Evolutionary conservation across 1,140 invertebrate genomes (phyloP).

Genomic region (Acromyrmex echinatior): DNA sequence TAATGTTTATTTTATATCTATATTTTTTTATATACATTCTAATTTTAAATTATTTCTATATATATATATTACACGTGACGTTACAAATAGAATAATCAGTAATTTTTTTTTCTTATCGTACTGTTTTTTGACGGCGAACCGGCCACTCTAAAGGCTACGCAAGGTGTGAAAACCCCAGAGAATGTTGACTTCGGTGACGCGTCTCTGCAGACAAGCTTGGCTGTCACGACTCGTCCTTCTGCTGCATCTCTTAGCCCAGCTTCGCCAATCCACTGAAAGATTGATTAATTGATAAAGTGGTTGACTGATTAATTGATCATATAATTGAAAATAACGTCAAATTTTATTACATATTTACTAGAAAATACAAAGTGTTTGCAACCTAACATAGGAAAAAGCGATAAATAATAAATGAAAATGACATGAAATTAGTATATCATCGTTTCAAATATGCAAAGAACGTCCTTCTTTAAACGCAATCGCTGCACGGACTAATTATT

Average conservation of each 20-base stretch:
- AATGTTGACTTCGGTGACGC: constrained; percentile 87
- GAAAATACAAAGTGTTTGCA: neutral
- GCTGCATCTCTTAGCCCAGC: constrained; percentile 90
- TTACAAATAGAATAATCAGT: neutral
- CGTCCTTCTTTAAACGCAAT: neutral
- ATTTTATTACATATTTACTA: neutral
- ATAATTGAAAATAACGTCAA: neutral
- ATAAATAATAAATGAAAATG: constrained; percentile 8
- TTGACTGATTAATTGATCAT: constrained; percentile 6
- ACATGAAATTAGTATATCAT: neutral
- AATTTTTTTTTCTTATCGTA: constrained; percentile 84
- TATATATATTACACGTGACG: neutral
- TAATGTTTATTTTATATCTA: neutral
- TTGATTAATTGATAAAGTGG: constrained; percentile 26
- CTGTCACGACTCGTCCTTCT: constrained; percentile 92
- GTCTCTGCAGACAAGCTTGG: constrained; percentile 93
- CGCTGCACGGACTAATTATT: neutral
- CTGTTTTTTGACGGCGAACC: constrained; percentile 92
- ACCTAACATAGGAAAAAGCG: neutral
- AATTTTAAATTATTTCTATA: neutral
- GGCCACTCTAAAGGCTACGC: constrained; percentile 94
- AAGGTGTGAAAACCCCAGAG: constrained; percentile 91
- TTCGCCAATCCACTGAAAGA: constrained; percentile 93
- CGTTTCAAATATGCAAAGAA: neutral
- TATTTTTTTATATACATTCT: neutral